Conservation (phyloP, 2,797 vertebrate genomes). For the Coccyzus lansbergi region DNA sequence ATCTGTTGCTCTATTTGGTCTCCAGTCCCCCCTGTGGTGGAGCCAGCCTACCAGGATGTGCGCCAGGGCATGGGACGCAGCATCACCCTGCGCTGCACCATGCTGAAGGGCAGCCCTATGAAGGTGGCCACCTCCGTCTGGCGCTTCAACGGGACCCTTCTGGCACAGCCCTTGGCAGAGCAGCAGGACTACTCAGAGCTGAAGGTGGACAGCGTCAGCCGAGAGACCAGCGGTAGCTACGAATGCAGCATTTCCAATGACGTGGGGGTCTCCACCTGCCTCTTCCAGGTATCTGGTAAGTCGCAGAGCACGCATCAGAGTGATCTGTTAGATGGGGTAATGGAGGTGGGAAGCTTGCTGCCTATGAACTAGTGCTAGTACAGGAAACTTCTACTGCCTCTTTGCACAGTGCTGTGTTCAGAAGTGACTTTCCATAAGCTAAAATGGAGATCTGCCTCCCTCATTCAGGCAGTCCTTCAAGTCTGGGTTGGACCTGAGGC, state of each 20-base stretch:
- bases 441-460: background rate
- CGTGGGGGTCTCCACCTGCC: constrained; percentile 87
- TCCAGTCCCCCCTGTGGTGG: constrained; percentile 89
- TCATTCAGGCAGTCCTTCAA: background rate
- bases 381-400: background rate
- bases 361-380: background rate
- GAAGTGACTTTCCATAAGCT: background rate
- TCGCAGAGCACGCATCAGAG: background rate
- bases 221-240: constrained; percentile 87
- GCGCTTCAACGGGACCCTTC: constrained; percentile 85
- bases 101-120: constrained; percentile 89
- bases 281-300: constrained; percentile 93
- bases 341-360: background rate
- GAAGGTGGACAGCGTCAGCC: constrained; percentile 85
- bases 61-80: constrained; percentile 85
- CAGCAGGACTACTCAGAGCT: constrained; percentile 87
- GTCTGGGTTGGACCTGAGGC: background rate
- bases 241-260: constrained; percentile 92
- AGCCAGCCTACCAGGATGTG: constrained; percentile 88
- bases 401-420: background rate
- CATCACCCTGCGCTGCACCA: constrained; percentile 86
- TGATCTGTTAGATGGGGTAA: background rate
- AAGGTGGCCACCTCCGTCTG: constrained; percentile 87
- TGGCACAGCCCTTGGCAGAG: constrained; percentile 78
- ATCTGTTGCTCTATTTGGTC: constrained; percentile 27